phyloP scores from a whole-genome alignment of 30 jellyfish, hydroid and myxozoan genomes.

The Aurelia coerulea region DNA sequence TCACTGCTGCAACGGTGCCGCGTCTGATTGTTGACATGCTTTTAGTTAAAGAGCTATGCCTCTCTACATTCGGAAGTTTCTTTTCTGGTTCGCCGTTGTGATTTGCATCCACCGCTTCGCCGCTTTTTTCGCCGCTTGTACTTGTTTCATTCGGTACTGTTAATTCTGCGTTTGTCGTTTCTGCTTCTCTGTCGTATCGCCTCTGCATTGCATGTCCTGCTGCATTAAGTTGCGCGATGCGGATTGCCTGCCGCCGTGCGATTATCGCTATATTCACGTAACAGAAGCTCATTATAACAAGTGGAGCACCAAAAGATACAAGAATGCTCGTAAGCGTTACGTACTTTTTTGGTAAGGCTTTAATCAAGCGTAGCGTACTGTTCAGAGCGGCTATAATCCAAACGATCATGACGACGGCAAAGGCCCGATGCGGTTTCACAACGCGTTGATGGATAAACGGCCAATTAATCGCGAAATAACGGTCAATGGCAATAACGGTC shows the following conservation, averaged over 20 bases:
- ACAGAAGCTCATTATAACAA: constrained; percentile 69
- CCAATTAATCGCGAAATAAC: constrained; percentile 82
- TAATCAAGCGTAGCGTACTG: constrained; percentile 13
- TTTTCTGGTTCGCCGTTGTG: background rate
- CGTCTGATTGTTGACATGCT: constrained; percentile 28
- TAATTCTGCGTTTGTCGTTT: constrained; percentile 16
- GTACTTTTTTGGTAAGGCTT: background rate
- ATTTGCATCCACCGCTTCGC: background rate
- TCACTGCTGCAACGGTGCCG: constrained; percentile 52
- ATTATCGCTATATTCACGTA: constrained; percentile 76
- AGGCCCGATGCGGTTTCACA: constrained; percentile 45
- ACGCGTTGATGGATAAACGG: constrained; percentile 84
- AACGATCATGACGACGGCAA: constrained; percentile 39
- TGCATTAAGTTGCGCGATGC: constrained; percentile 64
- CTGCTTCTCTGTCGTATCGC: constrained; percentile 22
- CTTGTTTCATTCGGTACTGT: background rate
- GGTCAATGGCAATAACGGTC: constrained; percentile 84
- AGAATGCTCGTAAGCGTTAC: constrained; percentile 53
- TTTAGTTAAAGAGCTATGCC: background rate
- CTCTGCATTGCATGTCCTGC: constrained; percentile 54
- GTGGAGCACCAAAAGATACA: constrained; percentile 68
- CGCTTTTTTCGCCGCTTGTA: background rate
- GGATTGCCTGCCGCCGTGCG: constrained; percentile 85
- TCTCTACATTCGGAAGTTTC: background rate
- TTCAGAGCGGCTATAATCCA: constrained; percentile 60